These are phyloP conservation scores for Orthonyx spaldingii DNA, from an alignment of 2,113 vertebrate genomes.

Conservation along the genomic window DNA sequence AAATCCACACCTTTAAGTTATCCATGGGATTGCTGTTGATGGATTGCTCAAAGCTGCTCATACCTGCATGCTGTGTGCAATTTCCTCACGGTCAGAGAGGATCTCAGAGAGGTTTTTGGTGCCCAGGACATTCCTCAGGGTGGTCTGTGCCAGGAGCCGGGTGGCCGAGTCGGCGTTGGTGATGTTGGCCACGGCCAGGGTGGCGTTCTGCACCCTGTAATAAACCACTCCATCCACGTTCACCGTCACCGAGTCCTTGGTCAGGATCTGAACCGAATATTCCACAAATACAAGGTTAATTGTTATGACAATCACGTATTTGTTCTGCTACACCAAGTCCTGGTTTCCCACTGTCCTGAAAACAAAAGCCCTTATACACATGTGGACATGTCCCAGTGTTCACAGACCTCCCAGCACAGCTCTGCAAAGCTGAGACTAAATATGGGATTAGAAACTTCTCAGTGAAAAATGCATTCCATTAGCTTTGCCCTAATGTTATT, in stretches of 20 bases:
- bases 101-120: conserved; percentile 95
- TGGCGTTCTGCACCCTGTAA: conserved; percentile 92
- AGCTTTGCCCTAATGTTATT: neutral
- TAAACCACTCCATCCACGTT: conserved; percentile 95
- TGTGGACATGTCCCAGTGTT: neutral
- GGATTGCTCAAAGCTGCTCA: neutral
- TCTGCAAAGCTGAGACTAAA: neutral
- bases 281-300: neutral
- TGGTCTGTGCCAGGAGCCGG: conserved; percentile 90
- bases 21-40: neutral
- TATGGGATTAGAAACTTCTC: neutral
- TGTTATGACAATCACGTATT: neutral
- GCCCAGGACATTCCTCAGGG: conserved; percentile 91
- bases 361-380: neutral
- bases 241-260: conserved; percentile 92
- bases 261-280: conserved; percentile 80
- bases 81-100: conserved; percentile 93
- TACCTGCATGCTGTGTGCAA: conserved; percentile 96
- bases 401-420: neutral
- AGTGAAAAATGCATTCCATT: neutral
- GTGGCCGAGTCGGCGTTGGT: conserved; percentile 91
- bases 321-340: neutral
- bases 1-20: neutral
- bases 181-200: conserved; percentile 90
- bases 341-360: neutral